Base-by-base conservation (phyloP, 2,113 vertebrate genomes). In the Amblyopsis rosae region DNA sequence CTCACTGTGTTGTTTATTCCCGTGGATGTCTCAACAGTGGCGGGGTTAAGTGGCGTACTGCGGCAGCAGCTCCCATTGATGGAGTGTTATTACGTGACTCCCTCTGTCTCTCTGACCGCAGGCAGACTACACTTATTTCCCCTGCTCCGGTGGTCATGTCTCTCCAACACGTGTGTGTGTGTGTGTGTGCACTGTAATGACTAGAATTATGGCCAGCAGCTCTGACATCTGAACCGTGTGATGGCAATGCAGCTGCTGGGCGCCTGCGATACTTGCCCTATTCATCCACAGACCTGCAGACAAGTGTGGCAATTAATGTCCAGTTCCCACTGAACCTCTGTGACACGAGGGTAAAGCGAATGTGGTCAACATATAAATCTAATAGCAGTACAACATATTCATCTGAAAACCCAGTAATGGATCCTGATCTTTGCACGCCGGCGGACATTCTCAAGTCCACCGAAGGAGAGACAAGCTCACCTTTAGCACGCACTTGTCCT, bases 401-500 rank as follows among this genome's bases (percentile, higher is more conserved):
- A 62, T 85, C 79, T 61, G 76, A 81, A 79, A 70, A 79, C 77
- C 75, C 83, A 41, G 73, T 81, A 41, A 41, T 41, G 35, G 35
- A 41, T 41, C 41, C 60, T 68, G 33, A 59, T 77, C 35, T 26
- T 17, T 2, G 63, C 26, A 56, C 73, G 75, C 56, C 10, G 11
- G 35, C 6, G 3, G 1, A 41, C 35, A 41, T 41, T 6, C 35
- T 6, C 35, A 41, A 41, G 35, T 41, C 19, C 19, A 19, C 19
- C 1, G 19, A 19, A 19, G 19, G 35, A 5, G 35, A 41, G 35
- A 4, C 16, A 0, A 2, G 11, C 65, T 72, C 82, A 99, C 98
- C 92, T 98, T 99, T n/a, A 99, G 92, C 49, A 98, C 85, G 0
- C 96, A 95, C 69, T 96, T 90, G 26, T 26, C 26, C 26, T 26